Evolutionary conservation across 2,888 invertebrate genomes (phyloP).

Genomic region (Seira ritae): DNA sequence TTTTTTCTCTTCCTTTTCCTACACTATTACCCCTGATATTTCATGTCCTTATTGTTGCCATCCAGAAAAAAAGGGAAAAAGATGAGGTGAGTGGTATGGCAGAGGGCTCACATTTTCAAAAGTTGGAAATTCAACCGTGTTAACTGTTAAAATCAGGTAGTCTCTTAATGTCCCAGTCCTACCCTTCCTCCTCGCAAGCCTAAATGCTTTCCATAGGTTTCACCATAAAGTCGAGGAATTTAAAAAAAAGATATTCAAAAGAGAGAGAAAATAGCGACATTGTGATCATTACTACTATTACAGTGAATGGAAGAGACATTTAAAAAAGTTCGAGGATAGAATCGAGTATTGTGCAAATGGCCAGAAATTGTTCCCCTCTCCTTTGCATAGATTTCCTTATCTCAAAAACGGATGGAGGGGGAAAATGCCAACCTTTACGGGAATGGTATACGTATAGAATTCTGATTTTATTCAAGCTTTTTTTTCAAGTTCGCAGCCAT

Average conservation of each 20-base stretch:
- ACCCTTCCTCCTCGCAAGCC: too few relatives aligned
- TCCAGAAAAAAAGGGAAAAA: constrained; percentile 10
- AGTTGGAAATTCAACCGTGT: not conserved
- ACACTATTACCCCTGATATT: constrained; percentile 18
- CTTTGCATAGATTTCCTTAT: not conserved
- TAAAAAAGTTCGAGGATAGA: not conserved
- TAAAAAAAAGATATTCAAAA: not conserved
- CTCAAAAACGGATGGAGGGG: not conserved
- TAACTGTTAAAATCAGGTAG: constrained; percentile 12
- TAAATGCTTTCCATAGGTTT: not conserved
- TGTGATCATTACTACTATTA: not conserved
- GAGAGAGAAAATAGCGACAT: not conserved
- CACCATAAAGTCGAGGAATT: not conserved
- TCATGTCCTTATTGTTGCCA: constrained; percentile 28
- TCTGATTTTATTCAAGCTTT: not conserved
- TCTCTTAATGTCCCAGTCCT: not conserved
- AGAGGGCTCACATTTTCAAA: not conserved
- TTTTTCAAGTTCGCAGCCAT: constrained; percentile 1
- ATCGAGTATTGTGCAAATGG: not conserved
- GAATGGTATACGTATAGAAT: not conserved
- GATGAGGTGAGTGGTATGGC: not conserved
- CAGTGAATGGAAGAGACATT: not conserved
- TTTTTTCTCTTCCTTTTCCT: constrained; percentile 16
- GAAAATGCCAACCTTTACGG: not conserved
- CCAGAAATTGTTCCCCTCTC: not conserved